Evolutionary conservation across 2,797 vertebrate species (phyloP), one percentile per base, ranked within the genome.

Genomic region (Urocyon cinereoargenteus): DNA sequence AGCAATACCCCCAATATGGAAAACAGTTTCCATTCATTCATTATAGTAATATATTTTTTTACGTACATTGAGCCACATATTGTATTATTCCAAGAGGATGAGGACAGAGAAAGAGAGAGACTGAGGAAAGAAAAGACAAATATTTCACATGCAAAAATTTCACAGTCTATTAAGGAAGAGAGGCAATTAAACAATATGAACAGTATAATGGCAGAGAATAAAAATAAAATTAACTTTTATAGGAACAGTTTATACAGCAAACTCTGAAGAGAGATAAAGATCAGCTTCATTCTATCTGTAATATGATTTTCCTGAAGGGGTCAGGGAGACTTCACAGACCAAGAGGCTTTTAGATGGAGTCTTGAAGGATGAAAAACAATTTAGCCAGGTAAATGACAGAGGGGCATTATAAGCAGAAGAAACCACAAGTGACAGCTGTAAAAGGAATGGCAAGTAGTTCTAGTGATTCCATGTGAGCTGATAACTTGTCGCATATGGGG

Each of bases 401-500:
- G 18, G 21, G 26, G 1, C 31, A 75, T 90, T 57, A 49, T 61
- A 16, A 45, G 4, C 11, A 89, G 18, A 64, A 55, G 4, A 55
- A 94, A 79, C 3, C 59, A 14, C 34, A 84, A 91, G 16, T 5
- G 28, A 53, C 31, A 55, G n/a, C 24, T 36, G 1, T 73, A 45
- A 96, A 87, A 96, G 22, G 22, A 91, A 57, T 24, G 12, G 26
- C 14, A 95, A 64, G 53, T 72, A 61, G 66, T 66, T 87, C 51
- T 34, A 86, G 64, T 19, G 75, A 59, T 53, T 36, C 14, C 14
- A 2, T 1, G 12, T 57, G 28, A 59, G 21, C 13, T 6, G 4
- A 13, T 68, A 73, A 51, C 31, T 61, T 66, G 0, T 24, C 8
- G 3, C 1, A 55, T 5, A 26, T 51, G 55, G 11, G 24, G 19